A percentile compares a stretch with the other conserved stretches of the same genome.
Evolutionary conservation across 2,888 invertebrate species (phyloP).

Genomic region (Druceiella hillmani): DNA sequence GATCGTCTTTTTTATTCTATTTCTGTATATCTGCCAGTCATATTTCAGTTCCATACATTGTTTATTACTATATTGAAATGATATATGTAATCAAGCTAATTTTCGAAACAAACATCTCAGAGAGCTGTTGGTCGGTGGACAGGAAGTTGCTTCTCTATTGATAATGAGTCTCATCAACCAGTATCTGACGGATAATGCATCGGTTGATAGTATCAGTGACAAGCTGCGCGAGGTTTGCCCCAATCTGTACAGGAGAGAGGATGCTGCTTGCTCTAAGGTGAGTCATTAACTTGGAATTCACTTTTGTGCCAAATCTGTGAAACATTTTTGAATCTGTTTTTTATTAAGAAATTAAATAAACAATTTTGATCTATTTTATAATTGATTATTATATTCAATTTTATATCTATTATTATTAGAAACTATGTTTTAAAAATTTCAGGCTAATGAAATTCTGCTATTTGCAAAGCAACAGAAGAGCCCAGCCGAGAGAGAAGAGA

Average conservation of each 20-base stretch:
- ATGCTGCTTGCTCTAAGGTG: slow-evolving; percentile 93
- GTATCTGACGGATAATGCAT: slow-evolving; percentile 92
- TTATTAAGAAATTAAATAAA: slow-evolving; percentile 3
- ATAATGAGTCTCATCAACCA: slow-evolving; percentile 84
- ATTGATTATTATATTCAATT: not conserved
- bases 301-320: slow-evolving; percentile 2
- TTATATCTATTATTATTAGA: not conserved
- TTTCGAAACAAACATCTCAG: too few relatives aligned
- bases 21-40: too few relatives aligned
- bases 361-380: not conserved
- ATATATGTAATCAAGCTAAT: too few relatives aligned
- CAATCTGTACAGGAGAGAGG: slow-evolving; percentile 88
- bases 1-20: too few relatives aligned
- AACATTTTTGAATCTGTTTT: slow-evolving; percentile 4
- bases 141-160: slow-evolving; percentile 59
- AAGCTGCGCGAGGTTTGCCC: slow-evolving; percentile 89
- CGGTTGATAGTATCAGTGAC: slow-evolving; percentile 85
- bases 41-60: too few relatives aligned
- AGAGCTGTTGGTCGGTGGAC: slow-evolving; percentile 72
- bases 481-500: slow-evolving; percentile 68
- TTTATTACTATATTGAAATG: too few relatives aligned
- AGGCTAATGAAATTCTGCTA: slow-evolving; percentile 86
- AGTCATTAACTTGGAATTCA: too few relatives aligned
- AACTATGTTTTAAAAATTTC: slow-evolving; percentile 26
- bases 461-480: slow-evolving; percentile 71